These are phyloP conservation scores for Burhinus oedicnemus DNA, from an alignment of 2,113 vertebrate species.

Conservation along the genomic window DNA sequence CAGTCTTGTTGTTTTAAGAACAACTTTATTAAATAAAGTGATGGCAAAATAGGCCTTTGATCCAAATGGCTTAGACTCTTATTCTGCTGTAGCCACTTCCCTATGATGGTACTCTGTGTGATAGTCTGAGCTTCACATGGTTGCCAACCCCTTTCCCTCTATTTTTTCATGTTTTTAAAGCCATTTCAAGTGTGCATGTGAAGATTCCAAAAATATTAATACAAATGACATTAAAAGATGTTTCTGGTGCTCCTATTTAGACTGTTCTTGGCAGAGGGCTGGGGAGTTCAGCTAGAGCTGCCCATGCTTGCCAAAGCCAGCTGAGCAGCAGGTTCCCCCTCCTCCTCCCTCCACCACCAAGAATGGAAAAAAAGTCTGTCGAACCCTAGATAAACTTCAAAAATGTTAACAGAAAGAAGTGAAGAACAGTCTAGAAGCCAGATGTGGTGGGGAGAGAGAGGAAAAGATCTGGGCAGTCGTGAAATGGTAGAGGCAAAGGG, in stretches of 20 bases:
- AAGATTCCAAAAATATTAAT: conserved; percentile 51
- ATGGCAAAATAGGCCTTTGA: background rate
- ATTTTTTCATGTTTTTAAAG: conserved; percentile 14
- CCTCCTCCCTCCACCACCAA: background rate
- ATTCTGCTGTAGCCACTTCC: background rate
- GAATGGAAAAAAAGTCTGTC: background rate
- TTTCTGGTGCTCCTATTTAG: conserved; percentile 51
- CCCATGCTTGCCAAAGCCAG: conserved; percentile 46
- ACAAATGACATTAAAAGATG: conserved; percentile 53
- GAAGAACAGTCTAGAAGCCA: background rate
- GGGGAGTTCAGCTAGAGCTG: conserved; percentile 44
- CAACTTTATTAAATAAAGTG: background rate
- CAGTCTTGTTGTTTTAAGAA: background rate
- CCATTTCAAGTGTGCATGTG: background rate
- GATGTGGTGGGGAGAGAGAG: background rate
- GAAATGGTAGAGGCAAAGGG: background rate
- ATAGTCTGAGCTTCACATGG: background rate
- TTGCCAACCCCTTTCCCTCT: background rate
- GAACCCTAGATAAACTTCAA: background rate
- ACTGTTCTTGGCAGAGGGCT: conserved; percentile 42
- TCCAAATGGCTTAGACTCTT: background rate
- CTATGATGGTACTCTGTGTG: background rate
- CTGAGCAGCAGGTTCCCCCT: conserved; percentile 21
- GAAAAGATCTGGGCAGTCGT: background rate
- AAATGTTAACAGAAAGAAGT: conserved; percentile 9